Conservation (phyloP, 2,113 vertebrate species). For the Nothobranchius furzeri region DNA sequence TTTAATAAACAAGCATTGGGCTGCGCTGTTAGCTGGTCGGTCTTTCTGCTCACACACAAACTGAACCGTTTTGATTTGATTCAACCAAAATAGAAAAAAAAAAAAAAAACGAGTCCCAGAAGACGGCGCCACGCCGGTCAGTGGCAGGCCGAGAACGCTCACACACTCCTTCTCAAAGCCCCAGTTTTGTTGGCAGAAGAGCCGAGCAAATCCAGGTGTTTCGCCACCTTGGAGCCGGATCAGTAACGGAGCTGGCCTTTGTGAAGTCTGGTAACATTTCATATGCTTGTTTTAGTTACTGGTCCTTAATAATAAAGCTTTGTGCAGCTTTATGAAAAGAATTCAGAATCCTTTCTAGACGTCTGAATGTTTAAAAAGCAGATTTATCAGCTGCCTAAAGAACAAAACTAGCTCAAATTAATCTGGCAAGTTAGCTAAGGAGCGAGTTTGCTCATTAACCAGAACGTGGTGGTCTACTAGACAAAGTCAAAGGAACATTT, state of each 20-base stretch:
- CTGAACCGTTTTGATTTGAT: neutral
- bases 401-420: neutral
- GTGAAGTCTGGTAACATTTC: neutral
- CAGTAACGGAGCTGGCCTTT: neutral
- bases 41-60: no score
- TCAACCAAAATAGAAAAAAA: no score
- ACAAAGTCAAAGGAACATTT: no score
- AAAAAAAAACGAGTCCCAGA: slow-evolving; percentile 2
- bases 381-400: neutral
- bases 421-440: neutral
- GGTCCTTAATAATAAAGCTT: neutral
- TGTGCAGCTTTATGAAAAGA: neutral
- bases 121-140: neutral
- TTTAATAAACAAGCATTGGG: neutral
- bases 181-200: neutral
- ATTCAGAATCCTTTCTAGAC: neutral
- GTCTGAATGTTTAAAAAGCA: neutral
- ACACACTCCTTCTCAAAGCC: neutral
- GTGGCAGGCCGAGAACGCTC: neutral
- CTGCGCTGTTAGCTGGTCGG: neutral
- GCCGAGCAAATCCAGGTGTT: neutral
- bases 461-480: no score
- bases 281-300: neutral
- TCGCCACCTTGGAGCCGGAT: slow-evolving; percentile 5
- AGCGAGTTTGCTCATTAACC: neutral